phyloP scores from a whole-genome alignment of 2,797 vertebrate species.

The Oophaga sylvatica region DNA sequence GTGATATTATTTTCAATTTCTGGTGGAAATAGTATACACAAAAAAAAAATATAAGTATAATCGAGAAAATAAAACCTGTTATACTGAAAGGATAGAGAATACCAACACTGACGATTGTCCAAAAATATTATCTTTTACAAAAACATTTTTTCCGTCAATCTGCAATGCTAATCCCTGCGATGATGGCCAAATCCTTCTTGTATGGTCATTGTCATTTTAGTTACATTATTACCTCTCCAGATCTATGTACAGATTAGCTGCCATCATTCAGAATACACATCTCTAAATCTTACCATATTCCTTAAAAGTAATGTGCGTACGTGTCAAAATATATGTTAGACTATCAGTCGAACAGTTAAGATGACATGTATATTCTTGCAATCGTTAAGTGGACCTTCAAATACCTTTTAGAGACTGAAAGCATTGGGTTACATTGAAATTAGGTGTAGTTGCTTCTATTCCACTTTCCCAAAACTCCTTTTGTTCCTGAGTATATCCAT shows the following conservation, averaged over 20 bases:
- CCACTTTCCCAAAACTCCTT: conserved; percentile 59
- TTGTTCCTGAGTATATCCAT: conserved; percentile 57
- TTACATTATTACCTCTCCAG: neutral
- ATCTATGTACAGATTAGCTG: neutral
- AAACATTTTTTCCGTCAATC: neutral
- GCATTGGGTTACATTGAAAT: conserved; percentile 56
- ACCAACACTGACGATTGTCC: neutral
- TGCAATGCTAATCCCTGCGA: neutral
- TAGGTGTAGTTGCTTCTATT: conserved; percentile 49
- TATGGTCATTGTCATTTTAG: neutral
- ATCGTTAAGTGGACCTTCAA: conserved; percentile 52
- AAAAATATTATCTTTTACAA: neutral
- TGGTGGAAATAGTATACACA: too few relatives aligned
- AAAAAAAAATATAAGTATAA: neutral
- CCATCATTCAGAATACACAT: neutral
- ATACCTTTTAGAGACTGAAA: conserved; percentile 55
- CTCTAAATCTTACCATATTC: neutral
- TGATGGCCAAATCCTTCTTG: neutral
- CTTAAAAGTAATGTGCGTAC: neutral
- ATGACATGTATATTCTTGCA: conserved; percentile 43
- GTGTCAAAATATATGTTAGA: conserved; percentile 39
- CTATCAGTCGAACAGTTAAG: conserved; percentile 27
- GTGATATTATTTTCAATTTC: too few relatives aligned
- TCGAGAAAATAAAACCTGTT: neutral
- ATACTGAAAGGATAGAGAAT: neutral